Evolutionary conservation across 1,140 invertebrate species (phyloP).

Genomic region (Wasmannia auropunctata): DNA sequence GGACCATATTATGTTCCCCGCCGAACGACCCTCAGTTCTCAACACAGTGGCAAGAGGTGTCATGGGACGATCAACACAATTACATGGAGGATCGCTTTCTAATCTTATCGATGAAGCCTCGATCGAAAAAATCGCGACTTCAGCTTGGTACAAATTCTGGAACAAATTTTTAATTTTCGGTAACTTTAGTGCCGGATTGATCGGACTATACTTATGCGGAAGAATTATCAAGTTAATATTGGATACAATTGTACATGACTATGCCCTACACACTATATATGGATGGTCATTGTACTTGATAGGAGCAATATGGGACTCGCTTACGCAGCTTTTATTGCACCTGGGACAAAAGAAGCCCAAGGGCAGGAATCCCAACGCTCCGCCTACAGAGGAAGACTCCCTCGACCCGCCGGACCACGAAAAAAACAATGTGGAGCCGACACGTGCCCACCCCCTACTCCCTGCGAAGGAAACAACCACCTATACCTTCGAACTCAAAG

Average conservation of each 20-base stretch:
- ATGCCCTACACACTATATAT: not conserved
- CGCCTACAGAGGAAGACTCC: no score
- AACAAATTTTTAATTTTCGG: not conserved
- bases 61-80: not conserved
- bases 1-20: slow-evolving; percentile 27
- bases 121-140: not conserved
- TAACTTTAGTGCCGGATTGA: not conserved
- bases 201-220: not conserved
- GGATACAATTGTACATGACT: not conserved
- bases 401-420: no score
- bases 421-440: no score
- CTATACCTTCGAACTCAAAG: no score
- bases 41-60: not conserved
- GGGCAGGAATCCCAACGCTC: no score
- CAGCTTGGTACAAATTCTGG: not conserved
- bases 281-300: not conserved
- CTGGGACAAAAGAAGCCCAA: not conserved
- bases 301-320: not conserved
- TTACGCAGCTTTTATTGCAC: not conserved
- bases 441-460: no score
- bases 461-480: no score
- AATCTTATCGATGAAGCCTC: not conserved
- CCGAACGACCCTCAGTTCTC: not conserved
- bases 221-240: not conserved
- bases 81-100: not conserved